Conservation (phyloP, 2,888 invertebrate genomes). For the Candidula unifasciata region DNA sequence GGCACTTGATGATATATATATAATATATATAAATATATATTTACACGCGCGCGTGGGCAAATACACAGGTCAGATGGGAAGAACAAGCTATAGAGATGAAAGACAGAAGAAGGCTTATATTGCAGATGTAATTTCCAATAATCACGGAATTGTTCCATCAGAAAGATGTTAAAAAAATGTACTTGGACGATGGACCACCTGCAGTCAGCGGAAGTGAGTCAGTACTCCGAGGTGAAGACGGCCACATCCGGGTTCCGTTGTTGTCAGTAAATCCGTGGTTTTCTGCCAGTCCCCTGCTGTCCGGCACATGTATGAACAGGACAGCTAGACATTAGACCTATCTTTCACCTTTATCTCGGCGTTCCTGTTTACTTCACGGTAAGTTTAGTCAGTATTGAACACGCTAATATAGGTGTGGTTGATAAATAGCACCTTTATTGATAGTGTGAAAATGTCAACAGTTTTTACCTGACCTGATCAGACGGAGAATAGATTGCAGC, state of each 20-base stretch:
- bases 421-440: too few species aligned
- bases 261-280: background rate
- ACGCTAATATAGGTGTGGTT: background rate
- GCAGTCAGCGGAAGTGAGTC: background rate
- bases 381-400: background rate
- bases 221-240: too few species aligned
- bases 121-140: background rate
- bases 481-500: background rate
- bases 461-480: background rate
- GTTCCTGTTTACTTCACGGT: background rate
- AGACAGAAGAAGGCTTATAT: background rate
- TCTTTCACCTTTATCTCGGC: background rate
- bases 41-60: too few species aligned
- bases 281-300: background rate
- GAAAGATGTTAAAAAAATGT: too few species aligned
- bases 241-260: slow-evolving; percentile 1
- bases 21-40: too few species aligned
- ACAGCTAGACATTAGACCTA: background rate
- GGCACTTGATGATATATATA: too few species aligned
- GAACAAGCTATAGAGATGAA: background rate
- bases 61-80: too few species aligned
- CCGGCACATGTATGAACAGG: background rate
- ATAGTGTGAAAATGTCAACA: too few species aligned
- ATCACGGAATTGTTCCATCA: background rate
- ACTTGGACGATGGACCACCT: background rate